phyloP scores from a whole-genome alignment of 2,797 vertebrate genomes.

The Okamejei kenojei region DNA sequence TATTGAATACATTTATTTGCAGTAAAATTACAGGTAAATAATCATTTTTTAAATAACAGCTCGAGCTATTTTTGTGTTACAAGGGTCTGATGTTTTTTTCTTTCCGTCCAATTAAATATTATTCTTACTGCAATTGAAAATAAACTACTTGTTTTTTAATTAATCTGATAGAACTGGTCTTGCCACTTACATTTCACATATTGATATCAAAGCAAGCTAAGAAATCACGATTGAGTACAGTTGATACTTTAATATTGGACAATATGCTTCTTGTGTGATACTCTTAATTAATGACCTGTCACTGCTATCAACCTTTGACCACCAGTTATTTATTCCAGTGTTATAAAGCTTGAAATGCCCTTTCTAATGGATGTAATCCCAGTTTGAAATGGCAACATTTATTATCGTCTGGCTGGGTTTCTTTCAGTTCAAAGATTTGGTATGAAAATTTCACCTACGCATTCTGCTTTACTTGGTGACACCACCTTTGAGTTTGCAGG shows the following conservation, averaged over 20 bases:
- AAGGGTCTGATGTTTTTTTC: neutral
- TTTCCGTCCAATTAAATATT: neutral
- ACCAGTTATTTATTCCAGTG: neutral
- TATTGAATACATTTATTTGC: neutral
- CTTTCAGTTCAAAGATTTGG: slow-evolving; percentile 3
- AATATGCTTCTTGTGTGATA: neutral
- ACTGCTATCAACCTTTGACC: neutral
- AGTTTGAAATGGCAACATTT: slow-evolving; percentile 5
- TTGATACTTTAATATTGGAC: neutral
- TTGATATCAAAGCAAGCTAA: neutral
- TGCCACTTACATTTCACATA: neutral
- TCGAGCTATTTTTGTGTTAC: neutral
- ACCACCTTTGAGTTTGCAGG: neutral
- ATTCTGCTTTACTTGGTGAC: slow-evolving; percentile 4
- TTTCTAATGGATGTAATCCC: neutral
- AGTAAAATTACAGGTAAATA: too few relatives aligned
- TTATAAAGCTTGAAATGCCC: neutral
- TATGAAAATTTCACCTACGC: neutral
- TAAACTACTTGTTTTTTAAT: neutral
- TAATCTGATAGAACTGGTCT: neutral
- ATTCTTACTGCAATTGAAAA: neutral
- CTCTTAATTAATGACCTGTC: neutral
- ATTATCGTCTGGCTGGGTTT: neutral
- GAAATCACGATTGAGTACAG: neutral
- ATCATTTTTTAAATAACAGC: neutral